Evolutionary conservation across 2,113 vertebrate genomes (phyloP), one percentile per base, ranked within the genome.

Genomic region (Rhadina sibilatrix): DNA sequence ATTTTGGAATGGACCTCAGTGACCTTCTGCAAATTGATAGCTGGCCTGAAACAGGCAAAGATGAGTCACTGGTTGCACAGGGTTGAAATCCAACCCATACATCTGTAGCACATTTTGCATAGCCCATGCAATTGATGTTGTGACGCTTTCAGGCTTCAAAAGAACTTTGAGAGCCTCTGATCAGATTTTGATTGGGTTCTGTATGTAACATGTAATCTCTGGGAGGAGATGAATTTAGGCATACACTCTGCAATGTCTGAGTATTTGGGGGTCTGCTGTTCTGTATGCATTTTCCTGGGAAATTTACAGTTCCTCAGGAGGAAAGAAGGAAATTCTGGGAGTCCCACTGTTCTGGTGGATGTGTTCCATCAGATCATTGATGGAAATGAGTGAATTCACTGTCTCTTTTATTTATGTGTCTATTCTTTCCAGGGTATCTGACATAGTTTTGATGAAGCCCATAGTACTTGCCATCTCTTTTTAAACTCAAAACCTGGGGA

Each of bases 11-110:
- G 52, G 72, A 81, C 90, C 77, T 90, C 44, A 56, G 31, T 71
- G 92, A 95, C 90, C 95, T 95, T 71, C 79, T 94, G 88, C 80
- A 92, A 94, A 83, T 27, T 92, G 94, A 94, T 90, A 96, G 88
- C 54, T 3, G 5, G 35, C 60, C 84, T 93, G 83, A 84, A 89
- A 86, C 44, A 78, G 83, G 72, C 83, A 60, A 83, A 90, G 88
- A 72, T 94, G 94, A 94, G 59, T 96, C 94, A 96, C 77, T 68
- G 85, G 85, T 87, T 88, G 56, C 18, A 2, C 0, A 0, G 49
- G 75, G n/a, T 46, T 92, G 92, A 94, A 93, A 92, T 81, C 31
- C 71, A 95, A 38, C 56, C 64, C 64, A 33, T 60, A 37, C 60
- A 63, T 56, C 85, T 90, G 88, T 27, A 94, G 83, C 31, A 12